A percentile compares a stretch with the other conserved stretches of the same genome.
Evolutionary conservation across 1,140 invertebrate genomes (phyloP).

Genomic region (Cardiocondyla obscurior): DNA sequence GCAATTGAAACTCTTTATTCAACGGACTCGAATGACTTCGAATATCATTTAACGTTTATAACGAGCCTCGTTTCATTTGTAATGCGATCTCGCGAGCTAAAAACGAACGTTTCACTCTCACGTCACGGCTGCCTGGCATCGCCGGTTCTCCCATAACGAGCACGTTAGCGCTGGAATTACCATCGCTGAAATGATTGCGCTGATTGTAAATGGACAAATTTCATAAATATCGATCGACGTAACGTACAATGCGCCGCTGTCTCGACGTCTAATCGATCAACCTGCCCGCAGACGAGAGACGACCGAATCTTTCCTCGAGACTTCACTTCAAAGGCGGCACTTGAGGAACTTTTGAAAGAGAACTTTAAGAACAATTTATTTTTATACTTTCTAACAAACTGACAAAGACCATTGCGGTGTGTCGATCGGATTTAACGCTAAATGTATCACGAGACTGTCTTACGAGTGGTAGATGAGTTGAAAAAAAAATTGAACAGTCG

Average conservation of each 20-base stretch:
- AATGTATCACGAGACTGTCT: background rate
- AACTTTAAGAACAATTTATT: slow-evolving; percentile 20
- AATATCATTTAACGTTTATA: slow-evolving; percentile 51
- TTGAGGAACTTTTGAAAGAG: background rate
- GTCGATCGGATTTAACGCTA: slow-evolving; percentile 1
- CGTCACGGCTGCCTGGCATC: slow-evolving; percentile 18
- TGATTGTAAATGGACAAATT: slow-evolving; percentile 55
- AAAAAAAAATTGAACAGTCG: background rate
- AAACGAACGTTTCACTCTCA: slow-evolving; percentile 26
- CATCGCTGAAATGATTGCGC: slow-evolving; percentile 24
- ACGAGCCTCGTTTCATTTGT: slow-evolving; percentile 42
- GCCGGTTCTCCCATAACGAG: slow-evolving; percentile 34
- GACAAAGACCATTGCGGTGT: background rate
- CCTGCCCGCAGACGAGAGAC: background rate
- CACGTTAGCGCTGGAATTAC: slow-evolving; percentile 25
- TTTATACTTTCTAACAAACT: background rate
- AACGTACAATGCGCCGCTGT: background rate
- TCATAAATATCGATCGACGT: slow-evolving; percentile 48
- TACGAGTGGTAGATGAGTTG: background rate
- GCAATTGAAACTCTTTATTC: slow-evolving; percentile 54
- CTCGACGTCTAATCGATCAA: slow-evolving; percentile 23
- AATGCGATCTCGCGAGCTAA: slow-evolving; percentile 28
- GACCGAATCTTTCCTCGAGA: slow-evolving; percentile 8
- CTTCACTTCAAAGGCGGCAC: background rate
- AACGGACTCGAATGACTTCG: slow-evolving; percentile 38